These are phyloP conservation scores for Seira ritae DNA, from an alignment of 2,888 invertebrate genomes.

Conservation along the genomic window DNA sequence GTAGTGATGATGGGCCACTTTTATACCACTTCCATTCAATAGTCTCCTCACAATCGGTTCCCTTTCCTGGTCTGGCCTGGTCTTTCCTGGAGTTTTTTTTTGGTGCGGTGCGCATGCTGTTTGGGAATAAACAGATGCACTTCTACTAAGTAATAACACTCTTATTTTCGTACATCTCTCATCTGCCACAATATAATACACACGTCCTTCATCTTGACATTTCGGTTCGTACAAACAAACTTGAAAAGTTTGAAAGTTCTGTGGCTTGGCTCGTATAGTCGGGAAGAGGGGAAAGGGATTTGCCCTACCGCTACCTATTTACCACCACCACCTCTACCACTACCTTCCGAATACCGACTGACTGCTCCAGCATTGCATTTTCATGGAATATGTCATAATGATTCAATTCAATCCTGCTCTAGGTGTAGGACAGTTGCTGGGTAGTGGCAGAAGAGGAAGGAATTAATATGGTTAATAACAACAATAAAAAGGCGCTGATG, in stretches of 20 bases:
- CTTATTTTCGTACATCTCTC: conserved; percentile 20
- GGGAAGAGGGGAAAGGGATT: neutral
- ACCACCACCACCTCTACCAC: too few species aligned
- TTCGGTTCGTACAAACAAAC: conserved; percentile 63
- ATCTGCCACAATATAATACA: conserved; percentile 54
- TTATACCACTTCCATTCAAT: conserved; percentile 35
- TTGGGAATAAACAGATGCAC: conserved; percentile 50
- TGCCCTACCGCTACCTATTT: too few species aligned
- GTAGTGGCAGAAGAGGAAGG: neutral
- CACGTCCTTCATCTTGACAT: conserved; percentile 64
- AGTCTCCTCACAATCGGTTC: neutral
- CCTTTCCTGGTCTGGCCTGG: neutral
- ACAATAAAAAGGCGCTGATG: neutral
- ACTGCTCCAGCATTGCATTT: neutral
- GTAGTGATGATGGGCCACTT: conserved; percentile 48
- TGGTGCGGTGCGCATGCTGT: neutral
- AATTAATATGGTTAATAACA: neutral
- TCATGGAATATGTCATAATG: neutral
- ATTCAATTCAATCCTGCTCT: neutral
- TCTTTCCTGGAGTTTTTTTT: too few species aligned
- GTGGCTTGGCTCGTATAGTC: too few species aligned
- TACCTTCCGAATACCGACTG: neutral
- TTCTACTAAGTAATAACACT: conserved; percentile 10
- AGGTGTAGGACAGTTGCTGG: neutral
- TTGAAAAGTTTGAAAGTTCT: conserved; percentile 48